Conservation (phyloP, 1,140 invertebrate genomes). For the Phthorimaea operculella region DNA sequence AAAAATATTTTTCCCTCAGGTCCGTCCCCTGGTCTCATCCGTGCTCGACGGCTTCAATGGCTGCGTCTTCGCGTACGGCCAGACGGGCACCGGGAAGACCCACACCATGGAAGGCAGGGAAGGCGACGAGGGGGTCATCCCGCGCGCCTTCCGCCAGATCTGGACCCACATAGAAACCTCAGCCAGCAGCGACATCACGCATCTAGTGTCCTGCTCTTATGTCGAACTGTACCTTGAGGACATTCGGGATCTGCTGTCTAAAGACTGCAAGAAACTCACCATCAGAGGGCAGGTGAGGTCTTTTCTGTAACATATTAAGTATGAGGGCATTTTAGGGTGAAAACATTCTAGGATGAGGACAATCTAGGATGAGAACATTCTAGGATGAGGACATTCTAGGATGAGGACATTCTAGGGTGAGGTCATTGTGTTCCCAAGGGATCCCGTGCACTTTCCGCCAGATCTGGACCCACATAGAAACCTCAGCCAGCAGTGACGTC, state of each 20-base stretch:
- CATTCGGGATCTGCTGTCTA: slow-evolving; percentile 89
- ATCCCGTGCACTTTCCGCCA: slow-evolving; percentile 97
- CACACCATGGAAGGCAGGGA: slow-evolving; percentile 93
- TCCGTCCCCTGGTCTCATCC: slow-evolving; percentile 93
- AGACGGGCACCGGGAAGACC: slow-evolving; percentile 94
- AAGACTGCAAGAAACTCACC: slow-evolving; percentile 73
- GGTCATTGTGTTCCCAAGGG: no score
- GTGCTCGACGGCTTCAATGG: slow-evolving; percentile 97
- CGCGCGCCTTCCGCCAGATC: slow-evolving; percentile 95
- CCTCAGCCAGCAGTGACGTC: slow-evolving; percentile 81
- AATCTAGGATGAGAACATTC: no score
- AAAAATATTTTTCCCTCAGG: slow-evolving; percentile 50
- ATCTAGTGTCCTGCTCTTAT: slow-evolving; percentile 92
- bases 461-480: slow-evolving; percentile 92
- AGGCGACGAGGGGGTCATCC: slow-evolving; percentile 88
- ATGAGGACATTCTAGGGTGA: no score
- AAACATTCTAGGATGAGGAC: no score
- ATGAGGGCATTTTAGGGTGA: no score
- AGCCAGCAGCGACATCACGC: slow-evolving; percentile 87
- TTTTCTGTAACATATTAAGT: no score
- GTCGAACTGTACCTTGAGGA: slow-evolving; percentile 97
- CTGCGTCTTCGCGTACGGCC: slow-evolving; percentile 97
- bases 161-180: slow-evolving; percentile 87
- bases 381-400: no score
- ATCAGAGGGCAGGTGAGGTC: slow-evolving; percentile 58